A percentile compares a stretch with the other conserved stretches of the same genome.
Evolutionary conservation across 2,797 vertebrate genomes (phyloP).

Genomic region (Tragopan temminckii): DNA sequence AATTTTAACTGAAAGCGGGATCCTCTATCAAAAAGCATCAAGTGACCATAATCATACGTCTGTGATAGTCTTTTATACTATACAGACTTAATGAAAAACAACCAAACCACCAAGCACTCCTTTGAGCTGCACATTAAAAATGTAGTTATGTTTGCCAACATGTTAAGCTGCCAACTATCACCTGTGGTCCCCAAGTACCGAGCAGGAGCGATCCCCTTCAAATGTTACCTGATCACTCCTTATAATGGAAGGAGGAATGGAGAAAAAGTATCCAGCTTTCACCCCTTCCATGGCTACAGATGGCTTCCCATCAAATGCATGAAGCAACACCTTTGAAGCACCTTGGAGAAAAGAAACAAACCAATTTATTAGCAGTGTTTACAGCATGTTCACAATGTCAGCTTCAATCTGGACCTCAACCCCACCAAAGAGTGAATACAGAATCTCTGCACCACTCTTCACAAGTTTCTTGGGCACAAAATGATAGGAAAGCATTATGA

Average conservation of each 20-base stretch:
- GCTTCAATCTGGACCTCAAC: accelerated
- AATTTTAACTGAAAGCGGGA: neutral
- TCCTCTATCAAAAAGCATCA: neutral
- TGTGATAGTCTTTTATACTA: neutral
- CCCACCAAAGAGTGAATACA: neutral
- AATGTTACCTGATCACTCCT: conserved; percentile 92
- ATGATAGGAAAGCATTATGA: neutral
- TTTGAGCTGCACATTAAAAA: neutral
- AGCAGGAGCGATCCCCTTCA: neutral
- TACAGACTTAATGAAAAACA: neutral
- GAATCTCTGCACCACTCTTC: neutral
- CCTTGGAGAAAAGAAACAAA: conserved; percentile 78
- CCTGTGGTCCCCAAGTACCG: neutral
- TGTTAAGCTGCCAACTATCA: neutral
- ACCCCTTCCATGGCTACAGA: conserved; percentile 96
- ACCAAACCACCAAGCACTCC: neutral
- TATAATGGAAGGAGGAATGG: conserved; percentile 93
- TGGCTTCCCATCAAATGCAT: conserved; percentile 96
- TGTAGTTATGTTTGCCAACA: neutral
- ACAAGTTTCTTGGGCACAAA: neutral
- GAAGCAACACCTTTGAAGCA: conserved; percentile 91
- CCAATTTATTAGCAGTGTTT: neutral
- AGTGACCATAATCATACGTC: neutral
- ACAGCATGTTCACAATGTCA: neutral
- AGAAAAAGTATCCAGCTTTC: conserved; percentile 94